Evolutionary conservation across 2,888 invertebrate genomes (phyloP), one percentile per base, ranked within the genome.

Genomic region (Dryomyza anilis): DNA sequence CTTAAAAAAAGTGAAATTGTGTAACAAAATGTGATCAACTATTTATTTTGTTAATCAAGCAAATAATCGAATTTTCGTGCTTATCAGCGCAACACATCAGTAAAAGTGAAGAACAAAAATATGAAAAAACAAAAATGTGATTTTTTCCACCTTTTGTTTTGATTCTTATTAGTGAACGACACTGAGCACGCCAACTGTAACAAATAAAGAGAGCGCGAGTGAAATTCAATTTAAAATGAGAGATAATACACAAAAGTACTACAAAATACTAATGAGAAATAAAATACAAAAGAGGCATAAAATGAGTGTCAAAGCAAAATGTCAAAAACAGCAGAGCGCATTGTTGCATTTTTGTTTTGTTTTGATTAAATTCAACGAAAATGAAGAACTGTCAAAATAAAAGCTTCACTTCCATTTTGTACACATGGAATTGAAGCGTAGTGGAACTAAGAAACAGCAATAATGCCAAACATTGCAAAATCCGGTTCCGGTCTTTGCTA

Each of bases 81-180:
- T 61, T 61, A 61, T 61, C 60, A 52, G 60, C 16, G 60, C 33
- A 27, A 21, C 21, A 36, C 23, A 61, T 61, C 60, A 39, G 30
- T 19, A 16, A 12, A 5, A 52, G 25, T 2, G 14, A 23, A 5
- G 12, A 21, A 14, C 33, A 36, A n/a, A 10, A 36, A 36, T 23
- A n/a, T 19, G 36, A 48, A 19, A 45, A 43, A 3, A 43, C 21
- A 43, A 27, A 46, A 46, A 43, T 33, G 27, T 50, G 25, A 56
- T 12, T 48, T 52, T 58, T 66, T 48, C 57, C 33, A 71, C 66
- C 66, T 76, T 77, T 77, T 77, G 76, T 77, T 77, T 77, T 78
- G 76, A 77, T 77, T 77, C 76, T 76, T 76, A 78, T 77, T 78
- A 73, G 30, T 57, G 43, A 21, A n/a, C n/a, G n/a, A n/a, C n/a